A percentile compares a stretch with the other conserved stretches of the same genome.
phyloP scores from a whole-genome alignment of 2,888 invertebrate species.

The Eupithecia exiguata region DNA sequence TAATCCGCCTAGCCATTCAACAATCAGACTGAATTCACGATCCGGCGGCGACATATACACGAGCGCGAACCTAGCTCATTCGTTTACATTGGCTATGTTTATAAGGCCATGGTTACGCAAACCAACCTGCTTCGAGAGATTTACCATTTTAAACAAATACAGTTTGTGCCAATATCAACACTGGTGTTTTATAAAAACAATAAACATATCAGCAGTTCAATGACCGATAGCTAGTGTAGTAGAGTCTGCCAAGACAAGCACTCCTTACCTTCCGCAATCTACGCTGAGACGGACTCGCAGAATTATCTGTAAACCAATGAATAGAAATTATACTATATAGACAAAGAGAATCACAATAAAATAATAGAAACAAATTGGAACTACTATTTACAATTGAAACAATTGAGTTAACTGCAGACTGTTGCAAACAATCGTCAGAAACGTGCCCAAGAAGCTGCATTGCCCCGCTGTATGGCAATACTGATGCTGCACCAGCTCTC shows the following conservation, averaged over 20 bases:
- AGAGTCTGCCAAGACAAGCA: slow-evolving; percentile 78
- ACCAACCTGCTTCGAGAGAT: slow-evolving; percentile 69
- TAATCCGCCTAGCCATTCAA: too few species aligned
- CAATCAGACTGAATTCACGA: too few species aligned
- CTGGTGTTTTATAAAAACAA: slow-evolving; percentile 76
- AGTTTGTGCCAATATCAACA: slow-evolving; percentile 79
- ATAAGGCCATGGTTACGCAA: slow-evolving; percentile 66
- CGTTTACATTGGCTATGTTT: slow-evolving; percentile 39
- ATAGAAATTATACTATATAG: not conserved
- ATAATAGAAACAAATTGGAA: too few species aligned
- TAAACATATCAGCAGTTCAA: slow-evolving; percentile 72
- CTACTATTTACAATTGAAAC: too few species aligned
- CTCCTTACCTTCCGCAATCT: slow-evolving; percentile 69
- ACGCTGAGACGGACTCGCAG: slow-evolving; percentile 46
- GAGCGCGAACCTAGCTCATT: slow-evolving; percentile 3
- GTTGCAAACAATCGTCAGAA: too few species aligned
- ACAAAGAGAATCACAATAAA: too few species aligned
- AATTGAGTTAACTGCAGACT: too few species aligned
- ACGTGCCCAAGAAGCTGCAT: too few species aligned
- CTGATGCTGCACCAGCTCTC: too few species aligned
- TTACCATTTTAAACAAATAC: slow-evolving; percentile 79
- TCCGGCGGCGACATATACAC: not conserved
- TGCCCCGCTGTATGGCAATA: too few species aligned
- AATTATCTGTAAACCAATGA: slow-evolving; percentile 45
- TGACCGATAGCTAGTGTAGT: slow-evolving; percentile 63